phyloP scores from a whole-genome alignment of 2,113 vertebrate species.

The Passerina amoena region DNA sequence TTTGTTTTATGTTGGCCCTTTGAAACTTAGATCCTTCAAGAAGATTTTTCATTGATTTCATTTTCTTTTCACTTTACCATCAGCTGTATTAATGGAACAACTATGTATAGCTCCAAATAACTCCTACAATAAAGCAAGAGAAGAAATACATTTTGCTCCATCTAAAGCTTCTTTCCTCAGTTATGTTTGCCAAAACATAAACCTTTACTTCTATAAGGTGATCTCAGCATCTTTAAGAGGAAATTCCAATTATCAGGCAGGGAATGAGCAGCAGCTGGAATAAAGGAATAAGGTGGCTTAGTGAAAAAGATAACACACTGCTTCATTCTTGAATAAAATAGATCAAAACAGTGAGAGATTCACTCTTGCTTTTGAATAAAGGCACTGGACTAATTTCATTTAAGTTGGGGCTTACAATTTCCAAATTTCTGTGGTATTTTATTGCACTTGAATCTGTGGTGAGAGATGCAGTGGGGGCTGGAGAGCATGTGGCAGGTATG shows the following conservation, averaged over 20 bases:
- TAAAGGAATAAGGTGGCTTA: not conserved
- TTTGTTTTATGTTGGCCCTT: not conserved
- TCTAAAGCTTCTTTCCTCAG: not conserved
- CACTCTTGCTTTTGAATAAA: not conserved
- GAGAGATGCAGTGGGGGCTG: not conserved
- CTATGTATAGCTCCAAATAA: not conserved
- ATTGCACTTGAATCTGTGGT: accelerated
- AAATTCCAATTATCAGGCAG: not conserved
- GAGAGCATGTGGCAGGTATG: accelerated
- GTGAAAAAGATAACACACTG: not conserved
- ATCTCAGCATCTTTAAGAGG: not conserved
- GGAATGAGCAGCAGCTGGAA: not conserved
- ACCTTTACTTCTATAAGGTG: not conserved
- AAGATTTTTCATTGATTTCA: conserved; percentile 16
- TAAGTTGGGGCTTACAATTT: not conserved
- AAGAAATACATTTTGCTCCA: not conserved
- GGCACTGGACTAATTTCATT: not conserved
- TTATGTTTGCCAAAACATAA: not conserved
- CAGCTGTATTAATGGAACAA: conserved; percentile 2
- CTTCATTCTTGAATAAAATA: not conserved
- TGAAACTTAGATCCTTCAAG: conserved; percentile 31
- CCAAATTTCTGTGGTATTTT: not conserved
- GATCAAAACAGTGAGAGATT: not conserved
- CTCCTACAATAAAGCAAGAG: not conserved
- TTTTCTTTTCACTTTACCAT: conserved; percentile 18